Evolutionary conservation across 2,797 vertebrate species (phyloP).

Genomic region (Acanthopagrus latus): DNA sequence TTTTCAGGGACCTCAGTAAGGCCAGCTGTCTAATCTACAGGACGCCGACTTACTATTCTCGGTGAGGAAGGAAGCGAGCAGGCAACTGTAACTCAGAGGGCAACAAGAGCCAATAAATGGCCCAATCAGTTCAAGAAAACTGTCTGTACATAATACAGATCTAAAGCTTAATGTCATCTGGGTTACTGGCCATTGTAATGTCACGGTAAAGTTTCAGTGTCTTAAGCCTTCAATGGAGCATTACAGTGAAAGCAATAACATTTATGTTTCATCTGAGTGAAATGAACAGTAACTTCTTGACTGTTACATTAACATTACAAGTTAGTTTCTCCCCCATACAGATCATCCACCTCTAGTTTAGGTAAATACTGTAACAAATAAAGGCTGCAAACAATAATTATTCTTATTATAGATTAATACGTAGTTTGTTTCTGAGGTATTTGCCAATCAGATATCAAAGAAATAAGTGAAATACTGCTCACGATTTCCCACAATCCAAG

Average conservation of each 20-base stretch:
- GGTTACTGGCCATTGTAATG: neutral
- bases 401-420: neutral
- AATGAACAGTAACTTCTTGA: neutral
- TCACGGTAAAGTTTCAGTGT: neutral
- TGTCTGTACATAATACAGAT: neutral
- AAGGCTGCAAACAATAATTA: neutral
- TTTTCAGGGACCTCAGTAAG: slow-evolving; percentile 51
- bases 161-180: neutral
- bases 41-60: slow-evolving; percentile 58
- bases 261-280: neutral
- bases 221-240: neutral
- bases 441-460: neutral
- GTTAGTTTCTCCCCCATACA: neutral
- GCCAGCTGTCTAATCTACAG: slow-evolving; percentile 56
- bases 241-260: neutral
- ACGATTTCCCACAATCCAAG: neutral
- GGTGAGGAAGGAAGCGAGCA: slow-evolving; percentile 55
- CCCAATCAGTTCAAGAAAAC: neutral
- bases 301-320: neutral
- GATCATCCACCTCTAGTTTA: neutral
- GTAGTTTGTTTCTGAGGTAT: neutral
- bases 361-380: neutral
- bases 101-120: neutral
- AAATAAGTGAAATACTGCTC: neutral
- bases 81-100: slow-evolving; percentile 29